Evolutionary conservation across 2,888 invertebrate genomes (phyloP).

Genomic region (Meghimatium bilineatum): DNA sequence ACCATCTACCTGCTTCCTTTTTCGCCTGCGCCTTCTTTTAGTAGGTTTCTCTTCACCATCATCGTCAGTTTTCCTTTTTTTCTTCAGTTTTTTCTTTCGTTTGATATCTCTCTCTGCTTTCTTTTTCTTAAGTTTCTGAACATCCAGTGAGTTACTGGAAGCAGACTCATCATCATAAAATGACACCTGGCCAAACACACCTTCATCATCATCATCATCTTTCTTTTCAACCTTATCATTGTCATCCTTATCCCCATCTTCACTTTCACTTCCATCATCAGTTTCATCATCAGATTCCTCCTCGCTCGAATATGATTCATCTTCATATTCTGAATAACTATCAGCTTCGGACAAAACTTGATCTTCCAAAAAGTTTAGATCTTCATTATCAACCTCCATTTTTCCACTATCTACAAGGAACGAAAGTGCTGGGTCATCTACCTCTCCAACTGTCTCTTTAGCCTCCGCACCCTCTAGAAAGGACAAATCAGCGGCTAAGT

Average conservation of each 20-base stretch:
- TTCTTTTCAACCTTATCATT: slow-evolving; percentile 5
- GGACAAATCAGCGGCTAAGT: slow-evolving; percentile 36
- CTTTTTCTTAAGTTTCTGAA: slow-evolving; percentile 34
- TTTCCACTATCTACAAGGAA: slow-evolving; percentile 40
- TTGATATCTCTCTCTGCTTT: slow-evolving; percentile 36
- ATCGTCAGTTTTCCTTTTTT: slow-evolving; percentile 56
- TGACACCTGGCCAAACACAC: slow-evolving; percentile 46
- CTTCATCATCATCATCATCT: slow-evolving; percentile 37
- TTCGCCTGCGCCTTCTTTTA: slow-evolving; percentile 40
- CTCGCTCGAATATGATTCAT: slow-evolving; percentile 39
- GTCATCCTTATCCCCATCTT: slow-evolving; percentile 33
- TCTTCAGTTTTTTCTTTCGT: slow-evolving; percentile 49
- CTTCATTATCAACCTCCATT: slow-evolving; percentile 37
- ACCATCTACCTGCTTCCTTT: slow-evolving; percentile 50
- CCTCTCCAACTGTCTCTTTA: slow-evolving; percentile 26
- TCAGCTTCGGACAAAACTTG: slow-evolving; percentile 37
- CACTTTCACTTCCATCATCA: slow-evolving; percentile 52
- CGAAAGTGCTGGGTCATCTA: slow-evolving; percentile 39
- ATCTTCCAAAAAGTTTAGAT: slow-evolving; percentile 41
- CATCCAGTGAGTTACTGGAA: slow-evolving; percentile 28
- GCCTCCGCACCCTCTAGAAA: slow-evolving; percentile 38
- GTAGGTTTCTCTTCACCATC: slow-evolving; percentile 33
- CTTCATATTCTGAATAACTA: slow-evolving; percentile 31
- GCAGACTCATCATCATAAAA: slow-evolving; percentile 48
- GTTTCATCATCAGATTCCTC: slow-evolving; percentile 55